Evolutionary conservation across 2,113 vertebrate genomes (phyloP).

Genomic region (Coryphaenoides rupestris): DNA sequence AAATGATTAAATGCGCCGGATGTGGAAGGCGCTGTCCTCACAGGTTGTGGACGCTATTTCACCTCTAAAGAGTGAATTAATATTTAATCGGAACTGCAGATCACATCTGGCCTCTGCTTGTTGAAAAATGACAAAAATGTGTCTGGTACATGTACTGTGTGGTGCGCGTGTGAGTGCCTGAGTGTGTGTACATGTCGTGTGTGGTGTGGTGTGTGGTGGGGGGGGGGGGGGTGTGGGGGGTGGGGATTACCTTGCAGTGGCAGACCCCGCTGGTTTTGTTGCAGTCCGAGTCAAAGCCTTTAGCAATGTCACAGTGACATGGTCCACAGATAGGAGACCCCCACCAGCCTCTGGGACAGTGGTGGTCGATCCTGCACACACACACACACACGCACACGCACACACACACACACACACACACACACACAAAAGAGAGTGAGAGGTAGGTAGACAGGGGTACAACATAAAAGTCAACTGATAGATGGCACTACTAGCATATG

Average conservation of each 20-base stretch:
- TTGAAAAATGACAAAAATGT: no score
- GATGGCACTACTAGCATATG: background rate
- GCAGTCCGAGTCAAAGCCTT: conserved; percentile 92
- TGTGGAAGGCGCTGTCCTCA: no score
- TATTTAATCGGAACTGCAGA: no score
- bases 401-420: conserved; percentile 14
- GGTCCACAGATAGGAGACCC: conserved; percentile 91
- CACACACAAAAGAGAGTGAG: background rate
- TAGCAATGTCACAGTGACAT: conserved; percentile 88
- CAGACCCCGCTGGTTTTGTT: conserved; percentile 94
- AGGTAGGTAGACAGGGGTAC: background rate
- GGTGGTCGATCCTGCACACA: conserved; percentile 85
- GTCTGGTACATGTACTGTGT: no score
- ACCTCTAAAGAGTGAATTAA: no score
- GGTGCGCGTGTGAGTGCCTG: background rate
- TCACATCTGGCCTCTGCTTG: no score
- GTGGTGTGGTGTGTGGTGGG: conserved; percentile 13
- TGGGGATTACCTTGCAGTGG: conserved; percentile 88
- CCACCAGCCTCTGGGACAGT: conserved; percentile 97
- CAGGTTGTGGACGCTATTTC: no score
- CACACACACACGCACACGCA: conserved; percentile 6
- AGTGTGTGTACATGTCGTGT: conserved; percentile 9
- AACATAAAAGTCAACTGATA: no score
- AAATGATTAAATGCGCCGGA: no score
- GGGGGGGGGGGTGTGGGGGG: conserved; percentile 3